Percentiles rank a stretch among this genome's conserved stretches.
Conservation (phyloP, 2,888 invertebrate genomes). For the Melinaea menophilus region DNA sequence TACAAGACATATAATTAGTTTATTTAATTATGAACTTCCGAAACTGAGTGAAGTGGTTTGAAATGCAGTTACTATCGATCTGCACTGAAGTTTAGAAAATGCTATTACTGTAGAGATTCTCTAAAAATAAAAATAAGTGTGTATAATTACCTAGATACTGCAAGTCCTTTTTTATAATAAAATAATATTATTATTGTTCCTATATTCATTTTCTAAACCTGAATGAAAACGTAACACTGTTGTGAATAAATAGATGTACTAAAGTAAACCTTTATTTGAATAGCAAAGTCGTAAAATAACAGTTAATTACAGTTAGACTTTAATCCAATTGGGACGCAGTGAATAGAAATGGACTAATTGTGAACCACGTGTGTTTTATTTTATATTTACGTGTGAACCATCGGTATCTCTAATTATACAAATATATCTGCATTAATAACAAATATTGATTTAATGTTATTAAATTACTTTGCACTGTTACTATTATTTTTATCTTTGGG, state of each 20-base stretch:
- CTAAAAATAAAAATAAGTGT: too few relatives aligned
- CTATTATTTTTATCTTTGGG: too few relatives aligned
- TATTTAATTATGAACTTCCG: slow-evolving; percentile 9
- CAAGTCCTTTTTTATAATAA: too few relatives aligned
- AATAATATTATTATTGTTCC: too few relatives aligned
- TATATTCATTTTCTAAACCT: not conserved
- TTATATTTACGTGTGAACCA: too few relatives aligned
- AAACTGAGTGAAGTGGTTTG: slow-evolving; percentile 15
- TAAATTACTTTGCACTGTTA: too few relatives aligned
- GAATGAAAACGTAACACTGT: not conserved
- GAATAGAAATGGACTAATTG: slow-evolving; percentile 39
- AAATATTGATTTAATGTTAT: too few relatives aligned
- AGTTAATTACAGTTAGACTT: not conserved
- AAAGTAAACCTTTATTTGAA: too few relatives aligned
- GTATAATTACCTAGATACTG: too few relatives aligned
- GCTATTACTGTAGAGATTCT: slow-evolving; percentile 11
- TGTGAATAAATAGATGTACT: not conserved
- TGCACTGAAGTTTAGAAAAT: slow-evolving; percentile 22
- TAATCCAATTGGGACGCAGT: slow-evolving; percentile 25
- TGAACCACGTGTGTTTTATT: slow-evolving; percentile 36
- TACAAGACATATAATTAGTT: too few relatives aligned
- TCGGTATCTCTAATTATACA: too few relatives aligned
- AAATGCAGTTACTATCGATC: slow-evolving; percentile 58
- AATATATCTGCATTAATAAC: too few relatives aligned
- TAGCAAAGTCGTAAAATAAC: not conserved